Conservation (phyloP, 2,113 vertebrate genomes). For the Lethenteron reissneri region DNA sequence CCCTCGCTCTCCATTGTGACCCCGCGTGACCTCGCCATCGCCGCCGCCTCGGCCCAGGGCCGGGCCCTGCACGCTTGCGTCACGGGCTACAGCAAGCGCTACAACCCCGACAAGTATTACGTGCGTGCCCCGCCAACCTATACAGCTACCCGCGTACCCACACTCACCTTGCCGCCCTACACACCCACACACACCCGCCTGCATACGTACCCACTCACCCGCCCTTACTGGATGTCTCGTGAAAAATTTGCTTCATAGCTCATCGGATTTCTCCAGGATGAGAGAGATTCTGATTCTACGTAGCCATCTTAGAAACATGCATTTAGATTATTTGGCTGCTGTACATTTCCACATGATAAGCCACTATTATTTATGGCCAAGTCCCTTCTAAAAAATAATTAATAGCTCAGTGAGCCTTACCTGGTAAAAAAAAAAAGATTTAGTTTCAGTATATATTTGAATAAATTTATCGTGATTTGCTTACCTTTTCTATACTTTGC, state of each 20-base stretch:
- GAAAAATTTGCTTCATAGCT: neutral
- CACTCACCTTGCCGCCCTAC: neutral
- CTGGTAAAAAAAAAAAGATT: too few relatives aligned
- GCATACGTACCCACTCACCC: neutral
- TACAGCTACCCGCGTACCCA: neutral
- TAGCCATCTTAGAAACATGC: too few relatives aligned
- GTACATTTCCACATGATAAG: too few relatives aligned
- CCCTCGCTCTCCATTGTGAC: slow-evolving; percentile 58
- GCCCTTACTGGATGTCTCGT: neutral
- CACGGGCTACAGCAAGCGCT: slow-evolving; percentile 44
- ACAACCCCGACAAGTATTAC: slow-evolving; percentile 51
- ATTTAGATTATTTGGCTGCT: too few relatives aligned
- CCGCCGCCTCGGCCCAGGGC: slow-evolving; percentile 41
- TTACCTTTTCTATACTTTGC: too few relatives aligned
- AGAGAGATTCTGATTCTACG: neutral
- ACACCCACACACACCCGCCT: neutral
- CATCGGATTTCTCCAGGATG: neutral
- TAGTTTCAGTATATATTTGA: too few relatives aligned
- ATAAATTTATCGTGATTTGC: too few relatives aligned
- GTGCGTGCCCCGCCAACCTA: slow-evolving; percentile 25
- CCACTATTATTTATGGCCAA: too few relatives aligned
- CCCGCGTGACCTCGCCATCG: slow-evolving; percentile 16
- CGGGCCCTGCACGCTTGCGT: slow-evolving; percentile 49
- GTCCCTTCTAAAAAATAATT: too few relatives aligned
- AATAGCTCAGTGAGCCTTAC: too few relatives aligned